Evolutionary conservation across 2,797 vertebrate genomes (phyloP), one percentile per base, ranked within the genome.

Genomic region (Delichon dasypus): DNA sequence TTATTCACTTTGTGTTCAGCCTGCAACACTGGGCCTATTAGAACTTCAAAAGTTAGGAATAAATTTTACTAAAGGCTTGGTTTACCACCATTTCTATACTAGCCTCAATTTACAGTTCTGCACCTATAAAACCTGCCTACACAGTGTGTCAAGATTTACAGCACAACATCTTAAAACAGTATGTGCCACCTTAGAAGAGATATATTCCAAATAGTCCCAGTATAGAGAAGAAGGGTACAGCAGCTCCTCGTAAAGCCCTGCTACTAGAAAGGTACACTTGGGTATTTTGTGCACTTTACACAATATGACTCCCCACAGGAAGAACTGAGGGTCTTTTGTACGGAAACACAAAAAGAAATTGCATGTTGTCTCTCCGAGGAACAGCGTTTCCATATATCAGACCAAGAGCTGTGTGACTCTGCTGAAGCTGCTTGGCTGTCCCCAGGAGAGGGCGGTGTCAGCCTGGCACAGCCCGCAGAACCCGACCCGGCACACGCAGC

Each of bases 391-490:
- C 32, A 4, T 0, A 1, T 1, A 9, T 5, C 7, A 34, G n/a
- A 23, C 4, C 13, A n/a, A 55, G 40, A 36, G n/a, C 7, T 8
- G 38, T 0, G 3, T 0, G 18, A 38, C 1, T 12, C 0, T 38
- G n/a, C 44, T 5, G 67, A 18, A 76, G 74, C 45, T 27, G 15
- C 48, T 13, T 1, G 26, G 60, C 32, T 76, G 13, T 32, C 19
- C 25, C 83, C 93, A 77, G 89, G 61, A 96, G 94, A 94, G 85
- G 95, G 91, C 89, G 71, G 79, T 30, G 55, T 75, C 77, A 57
- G 40, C 58, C 79, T 19, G 1, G 30, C 34, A 11, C 26, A 40
- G 42, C 27, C 7, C 2, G 7, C 34, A 44, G 77, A 47, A 10
- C 64, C 70, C 7, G 32, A 12, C 57, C 51, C 47, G 13, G 57